A percentile compares a stretch with the other conserved stretches of the same genome.
These are phyloP conservation scores for Hypomesus transpacificus DNA, from an alignment of 2,113 vertebrate genomes.

Conservation along the genomic window DNA sequence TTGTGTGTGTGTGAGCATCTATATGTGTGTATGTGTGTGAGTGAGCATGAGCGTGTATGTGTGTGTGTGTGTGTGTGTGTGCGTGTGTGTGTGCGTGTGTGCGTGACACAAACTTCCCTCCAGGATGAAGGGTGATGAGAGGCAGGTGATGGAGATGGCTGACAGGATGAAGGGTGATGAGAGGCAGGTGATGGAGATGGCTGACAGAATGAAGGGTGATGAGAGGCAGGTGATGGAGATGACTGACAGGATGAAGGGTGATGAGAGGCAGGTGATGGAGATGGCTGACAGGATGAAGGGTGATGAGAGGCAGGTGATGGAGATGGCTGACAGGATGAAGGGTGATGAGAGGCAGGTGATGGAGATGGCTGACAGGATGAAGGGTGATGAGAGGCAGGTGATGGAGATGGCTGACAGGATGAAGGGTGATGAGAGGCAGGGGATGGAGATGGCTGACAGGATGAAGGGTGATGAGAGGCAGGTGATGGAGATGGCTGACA, in stretches of 20 bases:
- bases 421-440: conserved; percentile 14
- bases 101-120: neutral
- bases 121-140: conserved; percentile 10
- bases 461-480: conserved; percentile 18
- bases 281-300: conserved; percentile 10
- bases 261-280: conserved; percentile 11
- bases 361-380: conserved; percentile 6
- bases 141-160: conserved; percentile 9
- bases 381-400: conserved; percentile 16
- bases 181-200: conserved; percentile 9
- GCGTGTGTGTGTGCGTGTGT: no score
- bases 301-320: conserved; percentile 12
- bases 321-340: conserved; percentile 9
- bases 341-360: conserved; percentile 12
- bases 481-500: neutral
- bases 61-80: neutral
- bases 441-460: neutral
- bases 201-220: conserved; percentile 9
- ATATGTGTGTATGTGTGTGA: no score
- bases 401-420: neutral
- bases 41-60: no score
- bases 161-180: conserved; percentile 11
- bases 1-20: no score
- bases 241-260: conserved; percentile 8
- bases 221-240: conserved; percentile 10